A percentile compares a stretch with the other conserved stretches of the same genome.
Conservation (phyloP, 2,113 vertebrate species). For the Pogona vitticeps region DNA sequence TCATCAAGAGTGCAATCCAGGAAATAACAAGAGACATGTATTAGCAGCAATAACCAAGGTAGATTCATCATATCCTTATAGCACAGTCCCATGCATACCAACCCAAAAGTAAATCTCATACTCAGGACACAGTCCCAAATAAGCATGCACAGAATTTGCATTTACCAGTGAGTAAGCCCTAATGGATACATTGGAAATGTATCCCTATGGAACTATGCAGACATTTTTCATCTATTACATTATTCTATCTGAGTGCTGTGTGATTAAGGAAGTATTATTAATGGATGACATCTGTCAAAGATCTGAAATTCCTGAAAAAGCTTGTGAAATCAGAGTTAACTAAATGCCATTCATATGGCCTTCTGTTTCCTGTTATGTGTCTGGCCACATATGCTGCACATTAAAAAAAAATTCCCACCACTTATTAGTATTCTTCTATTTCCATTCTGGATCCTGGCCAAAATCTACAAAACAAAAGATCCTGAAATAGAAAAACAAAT, state of each 20-base stretch:
- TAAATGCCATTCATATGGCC: background rate
- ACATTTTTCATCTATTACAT: background rate
- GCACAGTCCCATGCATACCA: background rate
- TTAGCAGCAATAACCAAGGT: background rate
- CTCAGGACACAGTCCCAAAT: background rate
- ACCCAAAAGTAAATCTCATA: background rate
- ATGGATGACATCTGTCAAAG: background rate
- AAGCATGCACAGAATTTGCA: background rate
- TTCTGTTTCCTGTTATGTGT: conserved; percentile 24
- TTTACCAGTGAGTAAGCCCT: background rate
- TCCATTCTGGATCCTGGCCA: conserved; percentile 21
- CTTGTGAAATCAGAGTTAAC: background rate
- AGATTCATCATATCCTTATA: background rate
- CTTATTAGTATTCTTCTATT: conserved; percentile 2
- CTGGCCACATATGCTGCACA: background rate
- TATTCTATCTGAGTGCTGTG: background rate
- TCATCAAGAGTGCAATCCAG: background rate
- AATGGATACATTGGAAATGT: background rate
- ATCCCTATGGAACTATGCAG: background rate
- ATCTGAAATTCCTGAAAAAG: conserved; percentile 8
- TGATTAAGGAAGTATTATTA: background rate
- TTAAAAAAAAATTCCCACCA: background rate
- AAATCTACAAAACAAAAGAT: conserved; percentile 33
- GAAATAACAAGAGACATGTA: background rate
- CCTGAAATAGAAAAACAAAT: conserved; percentile 27